These are phyloP conservation scores for Microchrysa polita DNA, from an alignment of 2,888 invertebrate genomes.

Conservation along the genomic window DNA sequence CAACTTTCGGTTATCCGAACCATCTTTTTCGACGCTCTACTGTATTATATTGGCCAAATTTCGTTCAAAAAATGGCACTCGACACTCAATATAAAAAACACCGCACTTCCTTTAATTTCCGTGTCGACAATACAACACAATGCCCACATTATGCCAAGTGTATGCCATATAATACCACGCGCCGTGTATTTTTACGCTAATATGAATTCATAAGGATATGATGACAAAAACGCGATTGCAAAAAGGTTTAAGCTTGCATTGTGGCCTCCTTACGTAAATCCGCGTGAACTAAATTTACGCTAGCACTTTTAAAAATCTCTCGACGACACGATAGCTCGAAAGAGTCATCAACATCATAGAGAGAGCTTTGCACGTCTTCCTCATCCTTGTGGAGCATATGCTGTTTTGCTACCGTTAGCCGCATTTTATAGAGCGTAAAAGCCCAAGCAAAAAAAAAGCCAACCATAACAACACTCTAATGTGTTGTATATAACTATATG, in stretches of 20 bases:
- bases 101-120: neutral
- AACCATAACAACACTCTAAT: slow-evolving; percentile 6
- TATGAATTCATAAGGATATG: neutral
- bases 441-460: neutral
- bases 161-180: neutral
- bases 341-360: too few relatives aligned
- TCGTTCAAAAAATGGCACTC: too few relatives aligned
- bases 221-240: neutral
- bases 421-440: neutral
- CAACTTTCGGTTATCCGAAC: too few relatives aligned
- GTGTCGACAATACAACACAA: neutral
- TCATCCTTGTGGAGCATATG: too few relatives aligned
- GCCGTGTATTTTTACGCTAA: neutral
- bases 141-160: neutral
- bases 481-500: neutral
- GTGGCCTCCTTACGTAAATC: neutral
- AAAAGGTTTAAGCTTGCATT: neutral
- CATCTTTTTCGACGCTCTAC: too few relatives aligned
- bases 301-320: neutral
- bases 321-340: neutral
- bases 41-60: too few relatives aligned
- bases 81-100: too few relatives aligned
- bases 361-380: neutral
- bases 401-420: too few relatives aligned
- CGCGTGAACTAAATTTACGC: slow-evolving; percentile 25